Evolutionary conservation across 2,797 vertebrate species (phyloP).

Genomic region (Erethizon dorsatum): DNA sequence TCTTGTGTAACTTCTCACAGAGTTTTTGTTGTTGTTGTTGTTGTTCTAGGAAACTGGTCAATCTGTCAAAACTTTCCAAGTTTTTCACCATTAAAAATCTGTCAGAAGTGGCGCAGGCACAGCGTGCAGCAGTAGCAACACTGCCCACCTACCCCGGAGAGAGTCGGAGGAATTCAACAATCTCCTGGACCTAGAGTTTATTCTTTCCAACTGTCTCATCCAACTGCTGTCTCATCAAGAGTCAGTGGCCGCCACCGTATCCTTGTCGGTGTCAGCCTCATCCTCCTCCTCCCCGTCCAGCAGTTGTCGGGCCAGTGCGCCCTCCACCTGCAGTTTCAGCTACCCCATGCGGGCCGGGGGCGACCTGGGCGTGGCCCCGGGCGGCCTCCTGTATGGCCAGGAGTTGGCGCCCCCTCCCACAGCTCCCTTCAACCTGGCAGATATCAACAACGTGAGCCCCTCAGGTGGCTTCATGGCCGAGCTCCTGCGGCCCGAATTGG

Average conservation of each 20-base stretch:
- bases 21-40: no score
- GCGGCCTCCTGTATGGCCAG: slow-evolving; percentile 85
- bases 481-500: slow-evolving; percentile 97
- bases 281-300: slow-evolving; percentile 89
- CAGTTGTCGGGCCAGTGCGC: slow-evolving; percentile 89
- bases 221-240: slow-evolving; percentile 93
- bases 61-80: not conserved
- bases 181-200: slow-evolving; percentile 97
- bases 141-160: slow-evolving; percentile 92
- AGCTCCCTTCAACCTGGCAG: slow-evolving; percentile 92
- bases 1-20: not conserved
- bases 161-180: slow-evolving; percentile 96
- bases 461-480: slow-evolving; percentile 98
- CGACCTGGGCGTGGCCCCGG: slow-evolving; percentile 85
- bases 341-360: slow-evolving; percentile 87
- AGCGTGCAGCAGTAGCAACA: slow-evolving; percentile 78
- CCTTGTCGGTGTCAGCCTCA: slow-evolving; percentile 91
- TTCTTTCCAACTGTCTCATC: slow-evolving; percentile 93
- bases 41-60: not conserved
- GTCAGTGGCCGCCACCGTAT: slow-evolving; percentile 90
- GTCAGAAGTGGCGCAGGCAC: slow-evolving; percentile 63
- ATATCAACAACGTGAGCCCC: slow-evolving; percentile 97
- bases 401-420: slow-evolving; percentile 82
- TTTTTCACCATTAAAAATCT: not conserved
- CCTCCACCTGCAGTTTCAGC: no score